phyloP scores from a whole-genome alignment of 2,888 invertebrate genomes.

The Tenthredo notha region DNA sequence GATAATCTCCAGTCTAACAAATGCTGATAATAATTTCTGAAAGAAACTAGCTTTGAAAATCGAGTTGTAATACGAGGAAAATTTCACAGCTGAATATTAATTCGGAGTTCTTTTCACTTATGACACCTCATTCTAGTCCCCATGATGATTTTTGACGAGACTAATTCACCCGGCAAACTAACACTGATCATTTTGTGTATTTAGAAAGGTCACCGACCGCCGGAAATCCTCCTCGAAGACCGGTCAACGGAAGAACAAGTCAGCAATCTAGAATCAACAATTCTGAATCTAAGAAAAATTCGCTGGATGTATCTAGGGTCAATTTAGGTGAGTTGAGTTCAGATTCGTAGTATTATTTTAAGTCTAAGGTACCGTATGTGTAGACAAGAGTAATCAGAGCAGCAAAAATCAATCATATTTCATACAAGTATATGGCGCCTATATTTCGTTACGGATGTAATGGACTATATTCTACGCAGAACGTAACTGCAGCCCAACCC shows the following conservation, averaged over 20 bases:
- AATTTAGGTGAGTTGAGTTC: constrained; percentile 70
- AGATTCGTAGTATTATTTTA: not conserved
- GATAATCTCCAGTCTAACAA: not conserved
- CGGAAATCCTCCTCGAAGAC: constrained; percentile 70
- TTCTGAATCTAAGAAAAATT: constrained; percentile 72
- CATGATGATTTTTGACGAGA: not conserved
- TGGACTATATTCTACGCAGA: not conserved
- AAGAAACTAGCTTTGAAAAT: not conserved
- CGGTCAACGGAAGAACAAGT: constrained; percentile 69
- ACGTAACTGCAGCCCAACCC: constrained; percentile 35
- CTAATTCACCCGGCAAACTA: not conserved
- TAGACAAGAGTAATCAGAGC: not conserved
- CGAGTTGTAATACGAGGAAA: not conserved
- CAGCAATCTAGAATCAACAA: constrained; percentile 70
- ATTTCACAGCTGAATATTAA: not conserved
- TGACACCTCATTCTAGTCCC: not conserved
- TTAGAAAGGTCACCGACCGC: constrained; percentile 74
- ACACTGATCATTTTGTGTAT: constrained; percentile 43
- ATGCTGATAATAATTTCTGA: not conserved
- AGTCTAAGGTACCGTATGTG: not conserved
- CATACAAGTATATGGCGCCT: not conserved
- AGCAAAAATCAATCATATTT: not conserved
- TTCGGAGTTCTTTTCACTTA: not conserved
- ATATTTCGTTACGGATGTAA: constrained; percentile 2
- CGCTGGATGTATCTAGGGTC: constrained; percentile 69